phyloP scores from a whole-genome alignment of 2,113 vertebrate species.

The Peucedramus taeniatus region DNA sequence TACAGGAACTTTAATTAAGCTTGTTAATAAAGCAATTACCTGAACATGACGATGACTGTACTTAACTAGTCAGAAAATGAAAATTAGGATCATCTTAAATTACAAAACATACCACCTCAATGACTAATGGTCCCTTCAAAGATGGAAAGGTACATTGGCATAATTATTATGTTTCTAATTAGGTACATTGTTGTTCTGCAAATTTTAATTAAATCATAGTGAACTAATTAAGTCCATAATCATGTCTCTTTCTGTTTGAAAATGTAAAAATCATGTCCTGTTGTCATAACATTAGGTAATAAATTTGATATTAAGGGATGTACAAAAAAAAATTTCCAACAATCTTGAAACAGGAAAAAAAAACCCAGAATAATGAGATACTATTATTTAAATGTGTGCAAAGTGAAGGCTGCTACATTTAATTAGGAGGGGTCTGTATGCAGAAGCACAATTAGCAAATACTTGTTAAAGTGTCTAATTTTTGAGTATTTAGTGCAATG shows the following conservation, averaged over 20 bases:
- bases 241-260: conserved; percentile 58
- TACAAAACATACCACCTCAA: conserved; percentile 48
- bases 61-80: conserved; percentile 67
- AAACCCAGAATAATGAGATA: background rate
- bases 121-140: conserved; percentile 53
- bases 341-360: background rate
- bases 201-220: conserved; percentile 69
- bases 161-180: conserved; percentile 62
- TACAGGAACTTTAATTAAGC: conserved; percentile 71
- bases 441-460: background rate
- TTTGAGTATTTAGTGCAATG: background rate
- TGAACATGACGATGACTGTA: conserved; percentile 57
- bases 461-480: background rate
- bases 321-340: background rate
- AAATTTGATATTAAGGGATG: background rate
- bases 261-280: conserved; percentile 20
- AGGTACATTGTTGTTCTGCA: conserved; percentile 58
- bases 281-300: conserved; percentile 23
- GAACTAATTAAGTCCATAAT: conserved; percentile 66
- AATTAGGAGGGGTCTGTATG: background rate
- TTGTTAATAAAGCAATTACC: conserved; percentile 75
- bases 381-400: background rate
- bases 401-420: background rate
- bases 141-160: conserved; percentile 59
- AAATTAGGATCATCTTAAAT: conserved; percentile 69